Evolutionary conservation across 1,140 invertebrate species (phyloP).

Genomic region (Drosophila tristis): DNA sequence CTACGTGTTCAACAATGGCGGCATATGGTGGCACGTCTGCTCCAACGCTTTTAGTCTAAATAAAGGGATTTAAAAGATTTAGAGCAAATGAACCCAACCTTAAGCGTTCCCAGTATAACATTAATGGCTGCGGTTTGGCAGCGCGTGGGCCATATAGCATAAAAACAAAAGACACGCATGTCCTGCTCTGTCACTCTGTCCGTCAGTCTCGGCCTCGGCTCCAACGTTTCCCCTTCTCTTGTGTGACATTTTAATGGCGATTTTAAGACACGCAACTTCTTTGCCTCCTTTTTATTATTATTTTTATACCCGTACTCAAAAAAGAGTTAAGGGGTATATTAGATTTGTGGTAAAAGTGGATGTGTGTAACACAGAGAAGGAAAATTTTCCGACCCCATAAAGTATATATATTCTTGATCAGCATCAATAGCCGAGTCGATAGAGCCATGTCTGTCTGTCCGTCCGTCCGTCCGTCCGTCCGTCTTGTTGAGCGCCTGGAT

Average conservation of each 20-base stretch:
- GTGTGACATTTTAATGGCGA: conserved; percentile 80
- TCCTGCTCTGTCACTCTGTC: conserved; percentile 45
- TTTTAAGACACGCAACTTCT: conserved; percentile 80
- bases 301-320: background rate
- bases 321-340: too few relatives aligned
- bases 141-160: conserved; percentile 63
- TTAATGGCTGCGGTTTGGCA: conserved; percentile 42
- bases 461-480: too few relatives aligned
- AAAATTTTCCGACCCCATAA: too few relatives aligned
- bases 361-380: too few relatives aligned
- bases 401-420: too few relatives aligned
- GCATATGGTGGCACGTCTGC: conserved; percentile 48
- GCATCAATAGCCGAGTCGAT: too few relatives aligned
- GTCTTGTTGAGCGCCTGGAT: too few relatives aligned
- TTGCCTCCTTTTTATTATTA: conserved; percentile 6
- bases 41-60: conserved; percentile 78
- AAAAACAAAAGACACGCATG: conserved; percentile 81
- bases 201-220: conserved; percentile 38
- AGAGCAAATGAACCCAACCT: conserved; percentile 82
- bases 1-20: conserved; percentile 3
- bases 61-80: conserved; percentile 83
- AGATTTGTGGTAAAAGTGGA: too few relatives aligned
- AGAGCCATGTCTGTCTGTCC: too few relatives aligned
- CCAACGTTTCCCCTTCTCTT: conserved; percentile 29
- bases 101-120: conserved; percentile 66